phyloP scores from a whole-genome alignment of 37 sponge, comb jelly and placozoan species.

The Dysidea cf. avara region DNA sequence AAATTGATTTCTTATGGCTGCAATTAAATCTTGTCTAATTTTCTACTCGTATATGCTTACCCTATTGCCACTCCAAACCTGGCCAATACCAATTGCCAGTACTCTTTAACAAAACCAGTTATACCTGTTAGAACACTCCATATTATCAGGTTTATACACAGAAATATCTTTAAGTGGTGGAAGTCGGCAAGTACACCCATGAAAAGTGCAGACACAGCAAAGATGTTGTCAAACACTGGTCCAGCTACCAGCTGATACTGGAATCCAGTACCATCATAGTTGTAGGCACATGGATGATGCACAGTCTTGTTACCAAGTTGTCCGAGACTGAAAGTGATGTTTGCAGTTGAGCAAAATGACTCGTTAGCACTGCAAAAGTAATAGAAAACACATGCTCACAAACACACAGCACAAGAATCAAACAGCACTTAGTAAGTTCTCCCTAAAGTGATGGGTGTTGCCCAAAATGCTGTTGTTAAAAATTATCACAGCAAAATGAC shows the following conservation, averaged over 20 bases:
- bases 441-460: too few relatives aligned
- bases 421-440: too few relatives aligned
- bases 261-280: constrained; percentile 62
- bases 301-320: background rate
- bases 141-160: constrained; percentile 54
- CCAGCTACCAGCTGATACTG: constrained; percentile 83
- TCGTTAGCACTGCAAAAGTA: background rate
- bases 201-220: constrained; percentile 64
- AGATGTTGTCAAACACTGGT: constrained; percentile 85
- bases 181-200: constrained; percentile 74
- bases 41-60: too few relatives aligned
- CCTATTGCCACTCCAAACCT: constrained; percentile 78
- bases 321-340: background rate
- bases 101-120: constrained; percentile 63
- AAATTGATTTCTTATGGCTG: too few relatives aligned
- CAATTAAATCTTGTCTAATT: too few relatives aligned
- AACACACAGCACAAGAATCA: too few relatives aligned
- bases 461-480: too few relatives aligned
- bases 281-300: constrained; percentile 25
- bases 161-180: constrained; percentile 43
- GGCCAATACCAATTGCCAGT: constrained; percentile 73
- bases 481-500: too few relatives aligned
- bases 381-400: background rate
- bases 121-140: constrained; percentile 67
- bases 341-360: background rate